Evolutionary conservation across 2,113 vertebrate genomes (phyloP).

Genomic region (Harpagus bidentatus): DNA sequence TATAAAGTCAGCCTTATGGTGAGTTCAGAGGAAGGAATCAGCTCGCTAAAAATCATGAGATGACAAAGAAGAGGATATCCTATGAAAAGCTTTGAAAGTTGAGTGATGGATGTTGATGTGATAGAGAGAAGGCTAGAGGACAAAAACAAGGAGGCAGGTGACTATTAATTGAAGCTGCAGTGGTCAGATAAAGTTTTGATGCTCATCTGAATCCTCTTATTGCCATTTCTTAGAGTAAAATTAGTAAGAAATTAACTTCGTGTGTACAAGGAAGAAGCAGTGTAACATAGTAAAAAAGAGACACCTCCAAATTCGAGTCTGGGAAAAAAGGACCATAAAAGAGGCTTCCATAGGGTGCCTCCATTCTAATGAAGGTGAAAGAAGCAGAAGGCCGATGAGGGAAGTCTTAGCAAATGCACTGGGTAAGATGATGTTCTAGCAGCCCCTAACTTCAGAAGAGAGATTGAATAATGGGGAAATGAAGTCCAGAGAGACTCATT

Average conservation of each 20-base stretch:
- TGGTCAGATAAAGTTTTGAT: background rate
- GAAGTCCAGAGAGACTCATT: slow-evolving; percentile 54
- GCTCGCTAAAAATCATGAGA: background rate
- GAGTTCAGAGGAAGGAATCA: background rate
- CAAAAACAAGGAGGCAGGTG: background rate
- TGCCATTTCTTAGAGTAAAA: background rate
- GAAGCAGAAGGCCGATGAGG: background rate
- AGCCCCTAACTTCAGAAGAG: background rate
- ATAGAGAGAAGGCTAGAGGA: background rate
- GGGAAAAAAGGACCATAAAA: background rate
- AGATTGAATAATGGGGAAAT: background rate
- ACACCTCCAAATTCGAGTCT: background rate
- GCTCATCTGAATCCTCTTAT: background rate
- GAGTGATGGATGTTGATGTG: background rate
- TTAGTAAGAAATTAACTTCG: background rate
- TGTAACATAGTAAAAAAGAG: background rate
- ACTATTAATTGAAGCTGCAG: background rate
- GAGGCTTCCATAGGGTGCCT: background rate
- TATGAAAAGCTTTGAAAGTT: background rate
- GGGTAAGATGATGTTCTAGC: background rate
- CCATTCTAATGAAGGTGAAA: background rate
- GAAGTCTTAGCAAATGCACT: background rate
- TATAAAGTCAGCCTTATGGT: background rate
- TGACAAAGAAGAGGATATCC: background rate
- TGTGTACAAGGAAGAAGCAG: background rate